A percentile compares a stretch with the other conserved stretches of the same genome.
Evolutionary conservation across 2,113 vertebrate genomes (phyloP).

Genomic region (cattle (Bos taurus)): DNA sequence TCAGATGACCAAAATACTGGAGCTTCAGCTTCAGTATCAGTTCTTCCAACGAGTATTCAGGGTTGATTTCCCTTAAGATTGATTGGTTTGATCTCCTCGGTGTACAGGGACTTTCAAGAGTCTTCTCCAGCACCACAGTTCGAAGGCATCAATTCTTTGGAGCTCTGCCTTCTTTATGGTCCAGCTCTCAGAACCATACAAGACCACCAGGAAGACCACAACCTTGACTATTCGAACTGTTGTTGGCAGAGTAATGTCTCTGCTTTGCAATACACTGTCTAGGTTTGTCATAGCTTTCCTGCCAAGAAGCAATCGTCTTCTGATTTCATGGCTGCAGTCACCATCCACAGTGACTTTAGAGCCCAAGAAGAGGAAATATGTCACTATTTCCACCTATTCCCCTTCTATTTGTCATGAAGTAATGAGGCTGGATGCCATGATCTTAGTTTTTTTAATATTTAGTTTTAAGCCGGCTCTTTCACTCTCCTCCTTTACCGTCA

Average conservation of each 20-base stretch:
- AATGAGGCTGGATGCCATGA: neutral
- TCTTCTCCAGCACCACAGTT: neutral
- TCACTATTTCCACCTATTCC: neutral
- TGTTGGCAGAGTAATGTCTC: neutral
- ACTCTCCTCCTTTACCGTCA: neutral
- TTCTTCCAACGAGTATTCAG: neutral
- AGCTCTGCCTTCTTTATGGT: neutral
- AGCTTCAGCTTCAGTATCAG: neutral
- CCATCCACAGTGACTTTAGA: neutral
- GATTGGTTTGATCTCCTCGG: neutral
- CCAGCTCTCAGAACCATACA: neutral
- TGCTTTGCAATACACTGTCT: neutral
- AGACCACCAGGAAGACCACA: neutral
- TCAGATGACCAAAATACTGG: neutral
- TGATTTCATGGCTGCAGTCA: neutral
- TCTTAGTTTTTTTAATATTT: neutral
- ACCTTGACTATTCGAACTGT: neutral
- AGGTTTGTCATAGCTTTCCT: neutral
- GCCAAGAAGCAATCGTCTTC: neutral
- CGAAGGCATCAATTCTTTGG: neutral
- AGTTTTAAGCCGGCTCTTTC: neutral
- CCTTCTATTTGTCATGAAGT: neutral
- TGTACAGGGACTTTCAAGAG: neutral
- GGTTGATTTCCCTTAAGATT: neutral
- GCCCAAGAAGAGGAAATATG: neutral